Base-by-base conservation (phyloP, 2,888 invertebrate genomes). In the Eumerus sabulonum region DNA sequence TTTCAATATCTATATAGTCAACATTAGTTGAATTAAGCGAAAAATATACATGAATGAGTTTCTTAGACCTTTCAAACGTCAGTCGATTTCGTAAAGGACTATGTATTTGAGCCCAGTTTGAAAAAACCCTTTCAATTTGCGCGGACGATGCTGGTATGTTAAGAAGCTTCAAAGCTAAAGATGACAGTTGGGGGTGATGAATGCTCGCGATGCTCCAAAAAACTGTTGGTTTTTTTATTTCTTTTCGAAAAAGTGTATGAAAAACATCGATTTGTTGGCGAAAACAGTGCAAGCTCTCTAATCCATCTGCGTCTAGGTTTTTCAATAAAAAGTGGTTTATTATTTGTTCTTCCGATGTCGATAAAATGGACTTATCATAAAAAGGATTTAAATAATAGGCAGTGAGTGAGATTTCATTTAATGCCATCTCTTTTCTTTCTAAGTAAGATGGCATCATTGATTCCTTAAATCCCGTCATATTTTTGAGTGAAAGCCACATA, bases 401-500 rank as follows among this genome's bases (percentile, higher is more conserved):
- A 12, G 35, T 50, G 44, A 70, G 38, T 9, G 72, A 14, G 35
- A 35, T 35, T 51, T 51, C 14, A 16, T 35, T 51, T 35, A 14
- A 51, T 51, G 56, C 48, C 56, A 45, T 36, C 35, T 57, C 45
- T 35, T 45, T 45, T 45, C 45, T 45, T 57, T 57, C 16, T 17
- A 45, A 57, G 35, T 45, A 42, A 42, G 18, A 56, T 19, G n/a
- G n/a, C 42, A 57, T 50, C 36, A 44, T 42, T 42, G 19, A 42
- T 27, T 47, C n/a, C 16, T 42, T 42, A 57, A 79, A 68, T 42
- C 19, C 48, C 9, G 36, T 14, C 14, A 67, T 68, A 36, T 64
- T 47, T 38, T 70, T 54, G 14, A 76, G 12, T 44, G 27, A 48
- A 54, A 76, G 17, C 81, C 81, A 81, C 18, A 57, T 40, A 36